Conservation (phyloP, 2,888 invertebrate species). For the Agrochola lota region DNA sequence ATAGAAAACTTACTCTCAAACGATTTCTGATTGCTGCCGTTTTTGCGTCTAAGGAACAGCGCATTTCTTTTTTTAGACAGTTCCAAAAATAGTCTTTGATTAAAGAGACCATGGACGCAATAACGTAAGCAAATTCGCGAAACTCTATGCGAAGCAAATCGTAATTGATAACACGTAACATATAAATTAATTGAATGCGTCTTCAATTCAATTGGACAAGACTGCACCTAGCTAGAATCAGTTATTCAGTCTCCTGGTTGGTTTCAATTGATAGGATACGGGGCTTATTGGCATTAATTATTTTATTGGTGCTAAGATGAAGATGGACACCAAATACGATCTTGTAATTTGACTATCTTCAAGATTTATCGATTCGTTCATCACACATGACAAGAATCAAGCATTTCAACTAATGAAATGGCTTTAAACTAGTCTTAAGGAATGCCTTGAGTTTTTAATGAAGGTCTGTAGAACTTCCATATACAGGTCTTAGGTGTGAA, state of each 20-base stretch:
- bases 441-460: background rate
- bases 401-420: background rate
- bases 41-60: background rate
- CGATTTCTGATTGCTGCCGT: background rate
- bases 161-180: slow-evolving; percentile 23
- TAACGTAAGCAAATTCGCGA: slow-evolving; percentile 15
- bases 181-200: slow-evolving; percentile 39
- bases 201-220: slow-evolving; percentile 25
- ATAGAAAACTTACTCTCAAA: background rate
- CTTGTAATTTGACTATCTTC: slow-evolving; percentile 4
- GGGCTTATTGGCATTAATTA: slow-evolving; percentile 40
- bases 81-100: background rate
- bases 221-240: slow-evolving; percentile 23
- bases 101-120: background rate
- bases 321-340: slow-evolving; percentile 19
- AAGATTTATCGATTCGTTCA: background rate
- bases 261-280: slow-evolving; percentile 34
- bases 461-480: background rate
- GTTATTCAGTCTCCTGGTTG: slow-evolving; percentile 8
- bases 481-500: background rate
- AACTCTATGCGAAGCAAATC: slow-evolving; percentile 1
- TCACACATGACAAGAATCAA: background rate
- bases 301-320: slow-evolving; percentile 22
- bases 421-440: background rate
- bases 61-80: background rate